Evolutionary conservation across 2,113 vertebrate genomes (phyloP).

Genomic region (Eonycteris spelaea): DNA sequence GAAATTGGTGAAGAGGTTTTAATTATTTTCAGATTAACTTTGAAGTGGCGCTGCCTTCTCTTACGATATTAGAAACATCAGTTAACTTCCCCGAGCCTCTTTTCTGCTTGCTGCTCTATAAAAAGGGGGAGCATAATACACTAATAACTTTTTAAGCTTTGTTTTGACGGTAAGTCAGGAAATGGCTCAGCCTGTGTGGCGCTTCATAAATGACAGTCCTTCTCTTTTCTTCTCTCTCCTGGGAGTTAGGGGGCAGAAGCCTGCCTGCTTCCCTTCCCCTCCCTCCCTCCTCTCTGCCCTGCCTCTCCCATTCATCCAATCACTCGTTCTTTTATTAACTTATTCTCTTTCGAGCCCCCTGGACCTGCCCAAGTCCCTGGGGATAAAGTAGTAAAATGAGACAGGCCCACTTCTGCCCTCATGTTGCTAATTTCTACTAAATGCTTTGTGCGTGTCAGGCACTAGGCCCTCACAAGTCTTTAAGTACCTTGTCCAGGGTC

Average conservation of each 20-base stretch:
- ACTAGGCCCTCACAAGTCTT: background rate
- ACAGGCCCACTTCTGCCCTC: background rate
- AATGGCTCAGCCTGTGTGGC: background rate
- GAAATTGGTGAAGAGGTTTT: background rate
- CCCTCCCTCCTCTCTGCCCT: background rate
- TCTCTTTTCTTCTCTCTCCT: background rate
- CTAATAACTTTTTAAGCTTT: background rate
- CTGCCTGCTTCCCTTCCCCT: background rate
- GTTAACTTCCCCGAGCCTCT: background rate
- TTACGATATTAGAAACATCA: background rate
- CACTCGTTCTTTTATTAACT: background rate
- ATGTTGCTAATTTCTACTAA: rapidly evolving
- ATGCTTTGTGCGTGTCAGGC: background rate
- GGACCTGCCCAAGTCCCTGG: background rate
- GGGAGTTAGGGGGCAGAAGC: background rate
- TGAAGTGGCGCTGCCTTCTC: background rate
- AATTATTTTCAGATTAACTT: background rate
- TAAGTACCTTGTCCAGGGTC: too few relatives aligned
- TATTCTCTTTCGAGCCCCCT: background rate
- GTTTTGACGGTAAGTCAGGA: background rate
- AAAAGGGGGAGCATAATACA: background rate
- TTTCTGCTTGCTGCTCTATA: background rate
- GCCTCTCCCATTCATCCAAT: background rate
- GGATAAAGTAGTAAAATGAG: background rate
- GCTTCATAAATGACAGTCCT: background rate